These are phyloP conservation scores for Psilopsiagon aymara DNA, from an alignment of 2,113 vertebrate genomes.

Conservation along the genomic window DNA sequence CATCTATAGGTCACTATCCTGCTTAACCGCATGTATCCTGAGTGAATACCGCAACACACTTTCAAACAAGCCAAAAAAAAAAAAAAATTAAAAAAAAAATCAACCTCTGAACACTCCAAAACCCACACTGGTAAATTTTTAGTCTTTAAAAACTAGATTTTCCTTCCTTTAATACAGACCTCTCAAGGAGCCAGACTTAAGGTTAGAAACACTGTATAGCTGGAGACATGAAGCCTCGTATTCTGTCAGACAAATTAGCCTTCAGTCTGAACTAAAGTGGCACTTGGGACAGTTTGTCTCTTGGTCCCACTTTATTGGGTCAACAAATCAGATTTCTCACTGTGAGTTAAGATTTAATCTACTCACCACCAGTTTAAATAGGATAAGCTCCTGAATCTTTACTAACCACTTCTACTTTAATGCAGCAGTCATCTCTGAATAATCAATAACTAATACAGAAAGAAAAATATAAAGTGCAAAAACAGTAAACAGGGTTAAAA, in stretches of 20 bases:
- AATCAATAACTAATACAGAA: constrained; percentile 4
- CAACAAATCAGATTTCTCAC: constrained; percentile 48
- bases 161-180: not conserved
- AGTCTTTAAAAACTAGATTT: not conserved
- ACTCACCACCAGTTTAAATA: constrained; percentile 4
- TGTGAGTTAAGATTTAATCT: constrained; percentile 27
- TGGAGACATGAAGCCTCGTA: constrained; percentile 38
- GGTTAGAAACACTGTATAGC: not conserved
- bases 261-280: constrained; percentile 67
- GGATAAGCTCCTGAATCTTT: not conserved
- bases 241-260: constrained; percentile 69
- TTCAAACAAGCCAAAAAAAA: not conserved
- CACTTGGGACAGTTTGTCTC: constrained; percentile 63
- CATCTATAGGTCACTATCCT: not conserved
- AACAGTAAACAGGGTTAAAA: not conserved
- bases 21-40: not conserved
- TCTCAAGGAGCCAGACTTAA: not conserved
- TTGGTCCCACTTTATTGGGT: constrained; percentile 28
- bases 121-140: not conserved
- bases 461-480: not conserved
- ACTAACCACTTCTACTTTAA: constrained; percentile 1
- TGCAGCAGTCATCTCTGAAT: not conserved
- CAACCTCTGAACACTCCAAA: not conserved
- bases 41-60: not conserved
- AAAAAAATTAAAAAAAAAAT: not conserved